Percentiles rank a stretch among this genome's conserved stretches.
Conservation (phyloP, 1,140 invertebrate species). For the Brachionus asplanchnoidis region DNA sequence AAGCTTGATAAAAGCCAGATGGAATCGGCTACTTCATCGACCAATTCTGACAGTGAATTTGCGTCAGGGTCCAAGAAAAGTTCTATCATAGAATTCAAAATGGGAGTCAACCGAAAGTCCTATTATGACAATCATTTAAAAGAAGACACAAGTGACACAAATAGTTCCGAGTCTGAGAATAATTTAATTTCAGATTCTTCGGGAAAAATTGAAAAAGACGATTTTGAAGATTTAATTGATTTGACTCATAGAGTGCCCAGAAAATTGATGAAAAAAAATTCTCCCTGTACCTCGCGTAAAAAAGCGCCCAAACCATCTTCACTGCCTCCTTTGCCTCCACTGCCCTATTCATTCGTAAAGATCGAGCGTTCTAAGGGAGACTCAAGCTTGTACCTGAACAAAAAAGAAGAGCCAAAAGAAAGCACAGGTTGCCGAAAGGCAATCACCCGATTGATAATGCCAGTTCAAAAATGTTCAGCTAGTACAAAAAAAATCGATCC, state of each 20-base stretch:
- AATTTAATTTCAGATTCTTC: background rate
- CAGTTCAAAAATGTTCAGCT: background rate
- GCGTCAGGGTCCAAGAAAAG: background rate
- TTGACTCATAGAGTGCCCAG: conserved; percentile 27
- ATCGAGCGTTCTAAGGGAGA: background rate
- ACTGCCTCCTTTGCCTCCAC: conserved; percentile 1
- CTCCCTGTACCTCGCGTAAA: background rate
- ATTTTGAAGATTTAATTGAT: conserved; percentile 31
- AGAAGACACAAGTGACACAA: background rate
- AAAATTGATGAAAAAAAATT: background rate
- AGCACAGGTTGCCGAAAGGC: background rate
- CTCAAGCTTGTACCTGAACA: background rate
- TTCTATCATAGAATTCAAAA: background rate
- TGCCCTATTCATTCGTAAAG: conserved; percentile 33
- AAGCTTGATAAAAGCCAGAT: background rate
- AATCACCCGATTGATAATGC: conserved; percentile 1
- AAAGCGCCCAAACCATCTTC: background rate
- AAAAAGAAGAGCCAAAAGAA: background rate
- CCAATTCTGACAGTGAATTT: background rate
- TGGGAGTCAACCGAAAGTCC: background rate
- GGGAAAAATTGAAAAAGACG: background rate
- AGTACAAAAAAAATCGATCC: background rate
- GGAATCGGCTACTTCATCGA: background rate
- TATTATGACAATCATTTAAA: conserved; percentile 9
- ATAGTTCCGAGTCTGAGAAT: background rate